Conservation (phyloP, 2,113 vertebrate species). For the Riparia riparia region DNA sequence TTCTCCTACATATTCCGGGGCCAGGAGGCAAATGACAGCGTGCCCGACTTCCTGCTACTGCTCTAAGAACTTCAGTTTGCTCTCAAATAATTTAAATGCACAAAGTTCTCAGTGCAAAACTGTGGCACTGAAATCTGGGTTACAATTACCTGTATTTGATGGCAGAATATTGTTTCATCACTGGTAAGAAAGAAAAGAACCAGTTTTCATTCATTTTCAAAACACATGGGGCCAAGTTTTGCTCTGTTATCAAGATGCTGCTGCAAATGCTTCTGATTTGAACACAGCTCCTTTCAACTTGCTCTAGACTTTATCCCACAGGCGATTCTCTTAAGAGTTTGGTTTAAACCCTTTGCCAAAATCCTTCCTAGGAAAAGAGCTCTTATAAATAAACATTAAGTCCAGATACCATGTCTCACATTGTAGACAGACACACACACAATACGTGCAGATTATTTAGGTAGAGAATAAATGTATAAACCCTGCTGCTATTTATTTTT, state of each 20-base stretch:
- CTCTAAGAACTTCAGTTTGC: neutral
- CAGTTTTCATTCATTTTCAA: neutral
- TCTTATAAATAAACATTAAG: constrained; percentile 46
- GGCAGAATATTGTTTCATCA: neutral
- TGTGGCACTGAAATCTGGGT: neutral
- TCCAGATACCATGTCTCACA: neutral
- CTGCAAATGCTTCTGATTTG: neutral
- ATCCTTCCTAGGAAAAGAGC: constrained; percentile 34
- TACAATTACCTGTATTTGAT: neutral
- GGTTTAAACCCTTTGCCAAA: constrained; percentile 18
- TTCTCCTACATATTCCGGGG: neutral
- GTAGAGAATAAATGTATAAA: constrained; percentile 38
- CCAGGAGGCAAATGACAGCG: neutral
- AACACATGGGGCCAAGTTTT: neutral
- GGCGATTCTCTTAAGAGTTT: neutral
- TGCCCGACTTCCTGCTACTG: neutral
- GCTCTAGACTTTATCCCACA: neutral
- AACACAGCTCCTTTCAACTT: neutral
- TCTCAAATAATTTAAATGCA: neutral
- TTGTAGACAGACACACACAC: constrained; percentile 3
- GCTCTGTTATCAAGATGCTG: neutral
- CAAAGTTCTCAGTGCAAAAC: neutral
- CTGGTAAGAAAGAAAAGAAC: neutral
- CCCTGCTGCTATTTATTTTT: constrained; percentile 57
- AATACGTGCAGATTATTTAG: constrained; percentile 1